A percentile compares a stretch with the other conserved stretches of the same genome.
Conservation (phyloP, 2,797 vertebrate genomes). For the Sternotherus odoratus region DNA sequence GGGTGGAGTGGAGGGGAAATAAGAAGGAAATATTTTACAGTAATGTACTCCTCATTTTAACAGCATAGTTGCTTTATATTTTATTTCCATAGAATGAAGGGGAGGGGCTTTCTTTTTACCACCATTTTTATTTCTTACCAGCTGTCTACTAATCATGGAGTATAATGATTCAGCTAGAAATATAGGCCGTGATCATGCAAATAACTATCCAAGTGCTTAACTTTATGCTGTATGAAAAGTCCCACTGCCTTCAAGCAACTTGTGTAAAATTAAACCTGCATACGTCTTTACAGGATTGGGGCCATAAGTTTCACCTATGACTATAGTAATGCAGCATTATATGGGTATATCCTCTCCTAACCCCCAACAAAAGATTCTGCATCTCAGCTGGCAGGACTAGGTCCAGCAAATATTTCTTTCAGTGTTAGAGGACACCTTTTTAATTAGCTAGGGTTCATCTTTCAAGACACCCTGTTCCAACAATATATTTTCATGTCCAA, state of each 20-base stretch:
- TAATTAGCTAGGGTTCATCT: not conserved
- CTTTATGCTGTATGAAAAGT: not conserved
- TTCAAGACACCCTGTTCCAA: conserved; percentile 20
- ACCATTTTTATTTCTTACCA: not conserved
- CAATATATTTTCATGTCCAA: conserved; percentile 41
- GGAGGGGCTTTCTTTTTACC: not conserved
- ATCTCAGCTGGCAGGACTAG: not conserved
- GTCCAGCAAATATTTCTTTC: conserved; percentile 35
- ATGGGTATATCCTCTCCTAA: not conserved
- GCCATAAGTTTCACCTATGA: not conserved
- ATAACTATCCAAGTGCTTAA: not conserved
- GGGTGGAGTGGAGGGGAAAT: not conserved
- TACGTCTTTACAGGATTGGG: not conserved
- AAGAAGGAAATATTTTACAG: not conserved
- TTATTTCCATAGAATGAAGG: not conserved
- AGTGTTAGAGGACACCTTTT: conserved; percentile 10
- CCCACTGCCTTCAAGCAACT: not conserved
- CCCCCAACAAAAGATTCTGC: not conserved
- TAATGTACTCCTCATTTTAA: not conserved
- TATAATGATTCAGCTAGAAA: not conserved
- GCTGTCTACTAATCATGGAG: fast-evolving
- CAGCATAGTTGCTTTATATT: not conserved
- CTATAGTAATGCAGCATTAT: not conserved
- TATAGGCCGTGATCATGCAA: not conserved
- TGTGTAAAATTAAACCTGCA: not conserved